Evolutionary conservation across 2,113 vertebrate species (phyloP).

Genomic region (Rhadina sibilatrix): DNA sequence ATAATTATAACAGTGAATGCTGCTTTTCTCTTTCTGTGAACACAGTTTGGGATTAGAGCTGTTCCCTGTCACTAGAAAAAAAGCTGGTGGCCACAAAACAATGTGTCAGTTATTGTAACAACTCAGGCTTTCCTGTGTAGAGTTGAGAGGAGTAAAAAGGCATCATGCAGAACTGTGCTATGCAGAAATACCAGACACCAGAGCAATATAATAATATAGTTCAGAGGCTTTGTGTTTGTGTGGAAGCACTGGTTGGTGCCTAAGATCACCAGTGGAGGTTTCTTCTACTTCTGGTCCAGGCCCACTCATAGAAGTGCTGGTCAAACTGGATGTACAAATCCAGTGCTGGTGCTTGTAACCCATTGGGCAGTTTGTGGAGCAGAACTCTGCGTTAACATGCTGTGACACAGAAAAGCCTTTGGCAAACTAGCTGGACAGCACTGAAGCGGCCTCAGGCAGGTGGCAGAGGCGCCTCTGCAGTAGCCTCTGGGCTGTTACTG

Average conservation of each 20-base stretch:
- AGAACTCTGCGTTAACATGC: not conserved
- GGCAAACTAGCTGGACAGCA: not conserved
- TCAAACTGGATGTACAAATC: not conserved
- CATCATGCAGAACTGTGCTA: not conserved
- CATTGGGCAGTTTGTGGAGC: not conserved
- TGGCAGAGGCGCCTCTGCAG: not conserved
- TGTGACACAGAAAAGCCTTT: not conserved
- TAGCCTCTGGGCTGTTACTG: too few species aligned
- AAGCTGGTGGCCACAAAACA: not conserved
- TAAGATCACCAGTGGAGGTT: not conserved
- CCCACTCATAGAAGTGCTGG: not conserved
- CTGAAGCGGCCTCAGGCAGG: not conserved
- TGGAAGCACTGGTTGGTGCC: not conserved
- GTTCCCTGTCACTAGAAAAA: not conserved
- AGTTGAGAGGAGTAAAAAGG: not conserved
- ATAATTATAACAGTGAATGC: slow-evolving; percentile 17
- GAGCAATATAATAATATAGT: not conserved
- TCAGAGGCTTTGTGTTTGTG: not conserved
- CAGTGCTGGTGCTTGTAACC: not conserved
- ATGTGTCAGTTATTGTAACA: not conserved
- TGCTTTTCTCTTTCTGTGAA: not conserved
- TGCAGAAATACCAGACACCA: not conserved
- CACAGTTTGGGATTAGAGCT: not conserved
- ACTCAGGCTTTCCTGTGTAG: not conserved
- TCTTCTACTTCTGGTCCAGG: not conserved